Percentiles rank a stretch among this genome's conserved stretches.
These are phyloP conservation scores for Mimas tiliae DNA, from an alignment of 2,888 invertebrate genomes.

Conservation along the genomic window DNA sequence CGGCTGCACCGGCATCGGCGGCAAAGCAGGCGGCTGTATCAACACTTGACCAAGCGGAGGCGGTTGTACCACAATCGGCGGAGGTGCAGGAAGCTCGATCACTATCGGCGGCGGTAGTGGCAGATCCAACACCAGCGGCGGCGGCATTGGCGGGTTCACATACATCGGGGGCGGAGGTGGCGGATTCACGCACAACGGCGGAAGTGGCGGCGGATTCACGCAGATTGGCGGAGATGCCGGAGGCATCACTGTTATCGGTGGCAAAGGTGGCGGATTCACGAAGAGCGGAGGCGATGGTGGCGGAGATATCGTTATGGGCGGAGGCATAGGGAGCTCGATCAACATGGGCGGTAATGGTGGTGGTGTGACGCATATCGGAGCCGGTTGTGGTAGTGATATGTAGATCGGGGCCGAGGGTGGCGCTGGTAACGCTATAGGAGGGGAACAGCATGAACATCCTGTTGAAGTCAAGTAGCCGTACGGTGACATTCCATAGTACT, in stretches of 20 bases:
- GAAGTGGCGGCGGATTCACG: constrained; percentile 63
- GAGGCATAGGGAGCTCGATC: constrained; percentile 58
- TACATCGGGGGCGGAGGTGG: constrained; percentile 64
- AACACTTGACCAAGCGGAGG: constrained; percentile 67
- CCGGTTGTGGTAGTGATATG: constrained; percentile 63
- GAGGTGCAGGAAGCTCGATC: constrained; percentile 68
- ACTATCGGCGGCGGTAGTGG: constrained; percentile 66
- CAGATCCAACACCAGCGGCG: constrained; percentile 59
- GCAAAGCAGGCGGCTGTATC: constrained; percentile 71
- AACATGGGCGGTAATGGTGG: constrained; percentile 59
- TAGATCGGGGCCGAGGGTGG: constrained; percentile 61
- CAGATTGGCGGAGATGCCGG: constrained; percentile 63
- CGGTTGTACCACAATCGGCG: constrained; percentile 71
- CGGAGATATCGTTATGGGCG: constrained; percentile 61
- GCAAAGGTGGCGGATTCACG: constrained; percentile 58
- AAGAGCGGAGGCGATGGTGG: constrained; percentile 59
- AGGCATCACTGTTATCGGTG: constrained; percentile 61
- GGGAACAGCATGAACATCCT: constrained; percentile 43
- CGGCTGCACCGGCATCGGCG: constrained; percentile 71
- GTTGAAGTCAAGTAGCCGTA: constrained; percentile 34
- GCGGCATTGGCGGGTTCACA: constrained; percentile 60
- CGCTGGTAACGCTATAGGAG: constrained; percentile 49
- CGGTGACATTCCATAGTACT: constrained; percentile 59
- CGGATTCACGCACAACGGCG: constrained; percentile 63
- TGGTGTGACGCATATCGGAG: constrained; percentile 57